Evolutionary conservation across 2,113 vertebrate genomes (phyloP).

Genomic region (Amazona guildingii): DNA sequence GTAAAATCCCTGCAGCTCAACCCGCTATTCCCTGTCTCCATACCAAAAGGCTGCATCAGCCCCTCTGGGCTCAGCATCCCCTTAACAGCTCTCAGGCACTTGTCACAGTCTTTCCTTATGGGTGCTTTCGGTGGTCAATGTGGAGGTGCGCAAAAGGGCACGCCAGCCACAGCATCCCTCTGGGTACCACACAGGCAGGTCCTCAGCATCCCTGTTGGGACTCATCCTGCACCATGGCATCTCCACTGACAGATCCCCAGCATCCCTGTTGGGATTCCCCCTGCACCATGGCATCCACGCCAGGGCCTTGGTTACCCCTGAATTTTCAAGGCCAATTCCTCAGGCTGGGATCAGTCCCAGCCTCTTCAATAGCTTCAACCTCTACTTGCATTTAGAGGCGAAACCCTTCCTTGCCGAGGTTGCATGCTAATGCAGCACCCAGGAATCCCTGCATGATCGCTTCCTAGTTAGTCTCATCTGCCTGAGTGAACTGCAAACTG

Average conservation of each 20-base stretch:
- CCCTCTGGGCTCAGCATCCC: neutral
- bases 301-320: neutral
- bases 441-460: neutral
- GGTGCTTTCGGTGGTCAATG: neutral
- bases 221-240: neutral
- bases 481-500: conserved; percentile 48
- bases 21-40: neutral
- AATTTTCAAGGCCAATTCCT: neutral
- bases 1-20: neutral
- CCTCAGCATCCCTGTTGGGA: neutral
- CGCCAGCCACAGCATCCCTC: neutral
- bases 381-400: neutral
- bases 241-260: fast-evolving
- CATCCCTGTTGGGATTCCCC: neutral
- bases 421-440: conserved; percentile 32
- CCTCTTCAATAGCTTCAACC: neutral
- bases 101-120: neutral
- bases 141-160: neutral
- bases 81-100: neutral
- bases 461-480: conserved; percentile 46
- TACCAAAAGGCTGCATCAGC: neutral
- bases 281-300: fast-evolving
- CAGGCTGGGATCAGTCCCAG: neutral
- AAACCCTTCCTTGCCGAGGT: neutral
- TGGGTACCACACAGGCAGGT: fast-evolving